These are phyloP conservation scores for Myotis planiceps DNA, from an alignment of 2,797 vertebrate species.

Conservation along the genomic window DNA sequence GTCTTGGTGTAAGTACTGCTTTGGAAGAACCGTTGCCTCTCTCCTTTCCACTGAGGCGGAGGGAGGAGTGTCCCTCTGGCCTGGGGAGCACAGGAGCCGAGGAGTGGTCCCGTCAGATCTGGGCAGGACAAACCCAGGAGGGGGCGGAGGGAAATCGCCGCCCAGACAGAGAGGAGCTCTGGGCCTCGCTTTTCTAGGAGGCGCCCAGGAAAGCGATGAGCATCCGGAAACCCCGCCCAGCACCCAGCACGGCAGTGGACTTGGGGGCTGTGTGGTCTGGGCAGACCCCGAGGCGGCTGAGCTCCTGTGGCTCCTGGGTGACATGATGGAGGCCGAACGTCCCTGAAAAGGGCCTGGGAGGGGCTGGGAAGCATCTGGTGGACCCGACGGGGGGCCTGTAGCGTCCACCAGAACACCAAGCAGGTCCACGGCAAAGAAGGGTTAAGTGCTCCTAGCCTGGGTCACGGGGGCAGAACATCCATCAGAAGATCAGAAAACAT, in stretches of 20 bases:
- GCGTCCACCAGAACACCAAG: not conserved
- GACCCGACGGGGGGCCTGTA: not conserved
- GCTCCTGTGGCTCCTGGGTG: not conserved
- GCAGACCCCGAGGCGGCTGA: not conserved
- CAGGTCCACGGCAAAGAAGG: not conserved
- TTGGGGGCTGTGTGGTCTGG: not conserved
- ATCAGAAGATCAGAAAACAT: too few species aligned
- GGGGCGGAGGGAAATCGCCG: rapidly evolving
- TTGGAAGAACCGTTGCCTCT: not conserved
- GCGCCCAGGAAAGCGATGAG: not conserved
- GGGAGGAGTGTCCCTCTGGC: not conserved
- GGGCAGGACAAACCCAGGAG: not conserved
- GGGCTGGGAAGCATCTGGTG: not conserved
- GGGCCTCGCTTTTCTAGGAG: not conserved
- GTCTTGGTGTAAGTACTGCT: not conserved
- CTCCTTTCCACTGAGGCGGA: not conserved
- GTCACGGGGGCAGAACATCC: not conserved
- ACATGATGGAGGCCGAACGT: not conserved
- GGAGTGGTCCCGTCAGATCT: not conserved
- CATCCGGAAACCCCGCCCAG: not conserved
- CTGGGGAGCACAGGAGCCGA: not conserved
- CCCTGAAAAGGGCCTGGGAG: not conserved
- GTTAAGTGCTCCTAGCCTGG: not conserved
- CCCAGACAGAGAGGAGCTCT: not conserved
- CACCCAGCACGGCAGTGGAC: rapidly evolving